phyloP scores from a whole-genome alignment of 2,888 invertebrate genomes.

The Altica lythri region DNA sequence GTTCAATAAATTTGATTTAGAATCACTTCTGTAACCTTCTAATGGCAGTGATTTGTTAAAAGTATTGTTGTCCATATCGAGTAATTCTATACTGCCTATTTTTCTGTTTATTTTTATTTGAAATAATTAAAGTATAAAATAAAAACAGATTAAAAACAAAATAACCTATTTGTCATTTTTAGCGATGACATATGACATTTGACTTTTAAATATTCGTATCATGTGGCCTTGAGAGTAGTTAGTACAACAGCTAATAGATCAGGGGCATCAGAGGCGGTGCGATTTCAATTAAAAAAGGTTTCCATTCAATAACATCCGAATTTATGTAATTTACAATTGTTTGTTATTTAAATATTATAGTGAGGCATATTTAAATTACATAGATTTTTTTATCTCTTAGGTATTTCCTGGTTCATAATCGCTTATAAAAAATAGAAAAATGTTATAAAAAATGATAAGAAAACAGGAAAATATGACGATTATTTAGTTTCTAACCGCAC shows the following conservation, averaged over 20 bases:
- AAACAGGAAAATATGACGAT: conserved; percentile 7
- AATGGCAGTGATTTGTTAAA: conserved; percentile 76
- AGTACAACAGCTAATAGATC: no score
- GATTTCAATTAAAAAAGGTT: no score
- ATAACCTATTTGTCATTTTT: conserved; percentile 10
- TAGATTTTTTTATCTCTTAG: neutral
- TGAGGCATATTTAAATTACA: no score
- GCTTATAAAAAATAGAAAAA: neutral
- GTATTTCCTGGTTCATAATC: neutral
- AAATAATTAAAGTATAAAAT: conserved; percentile 4
- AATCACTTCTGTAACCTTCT: conserved; percentile 81
- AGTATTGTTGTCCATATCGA: conserved; percentile 67
- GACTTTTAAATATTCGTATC: no score
- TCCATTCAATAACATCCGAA: no score
- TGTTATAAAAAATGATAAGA: conserved; percentile 4
- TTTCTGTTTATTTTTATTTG: conserved; percentile 60
- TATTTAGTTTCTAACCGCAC: conserved; percentile 18
- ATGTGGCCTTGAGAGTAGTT: no score
- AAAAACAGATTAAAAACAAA: conserved; percentile 8
- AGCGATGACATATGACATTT: conserved; percentile 3
- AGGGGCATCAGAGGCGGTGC: no score
- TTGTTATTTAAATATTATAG: no score
- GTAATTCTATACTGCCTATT: conserved; percentile 67
- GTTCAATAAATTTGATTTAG: conserved; percentile 83
- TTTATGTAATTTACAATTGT: no score